Evolutionary conservation across 2,113 vertebrate genomes (phyloP).

Genomic region (Sinocyclocheilus grahami): DNA sequence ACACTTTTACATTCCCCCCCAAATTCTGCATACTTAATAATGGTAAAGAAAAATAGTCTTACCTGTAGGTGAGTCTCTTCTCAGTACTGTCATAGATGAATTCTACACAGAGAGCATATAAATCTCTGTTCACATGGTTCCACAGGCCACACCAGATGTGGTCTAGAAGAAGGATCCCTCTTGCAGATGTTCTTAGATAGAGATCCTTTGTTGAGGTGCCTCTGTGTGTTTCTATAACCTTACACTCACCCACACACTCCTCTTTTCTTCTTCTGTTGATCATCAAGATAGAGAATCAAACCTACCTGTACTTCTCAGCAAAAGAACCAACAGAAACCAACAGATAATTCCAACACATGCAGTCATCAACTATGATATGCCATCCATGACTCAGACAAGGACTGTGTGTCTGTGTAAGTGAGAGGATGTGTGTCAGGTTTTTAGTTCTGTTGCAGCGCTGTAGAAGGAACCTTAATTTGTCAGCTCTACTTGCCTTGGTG

Average conservation of each 20-base stretch:
- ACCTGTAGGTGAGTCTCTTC: slow-evolving; percentile 49
- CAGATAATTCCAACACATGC: background rate
- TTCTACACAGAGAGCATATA: background rate
- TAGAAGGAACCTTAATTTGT: slow-evolving; percentile 64
- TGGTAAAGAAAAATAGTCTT: slow-evolving; percentile 3
- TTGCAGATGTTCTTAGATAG: background rate
- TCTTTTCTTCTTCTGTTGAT: background rate
- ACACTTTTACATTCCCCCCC: background rate
- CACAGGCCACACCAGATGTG: slow-evolving; percentile 2
- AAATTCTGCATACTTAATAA: background rate
- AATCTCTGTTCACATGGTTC: slow-evolving; percentile 48
- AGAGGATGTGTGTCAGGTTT: slow-evolving; percentile 52
- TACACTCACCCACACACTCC: slow-evolving; percentile 31
- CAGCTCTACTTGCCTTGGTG: slow-evolving; percentile 65
- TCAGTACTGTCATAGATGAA: slow-evolving; percentile 35
- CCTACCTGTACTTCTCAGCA: slow-evolving; percentile 2
- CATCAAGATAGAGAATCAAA: slow-evolving; percentile 22
- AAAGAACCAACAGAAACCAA: background rate
- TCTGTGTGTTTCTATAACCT: slow-evolving; percentile 2
- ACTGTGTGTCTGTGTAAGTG: slow-evolving; percentile 43
- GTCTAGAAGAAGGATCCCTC: background rate
- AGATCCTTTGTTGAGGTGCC: slow-evolving; percentile 28
- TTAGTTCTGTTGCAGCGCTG: slow-evolving; percentile 48
- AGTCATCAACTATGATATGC: slow-evolving; percentile 1
- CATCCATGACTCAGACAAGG: slow-evolving; percentile 37